Percentiles rank a stretch among this genome's conserved stretches.
phyloP scores from a whole-genome alignment of 1,140 invertebrate genomes.

The Drosophila pallidifrons region DNA sequence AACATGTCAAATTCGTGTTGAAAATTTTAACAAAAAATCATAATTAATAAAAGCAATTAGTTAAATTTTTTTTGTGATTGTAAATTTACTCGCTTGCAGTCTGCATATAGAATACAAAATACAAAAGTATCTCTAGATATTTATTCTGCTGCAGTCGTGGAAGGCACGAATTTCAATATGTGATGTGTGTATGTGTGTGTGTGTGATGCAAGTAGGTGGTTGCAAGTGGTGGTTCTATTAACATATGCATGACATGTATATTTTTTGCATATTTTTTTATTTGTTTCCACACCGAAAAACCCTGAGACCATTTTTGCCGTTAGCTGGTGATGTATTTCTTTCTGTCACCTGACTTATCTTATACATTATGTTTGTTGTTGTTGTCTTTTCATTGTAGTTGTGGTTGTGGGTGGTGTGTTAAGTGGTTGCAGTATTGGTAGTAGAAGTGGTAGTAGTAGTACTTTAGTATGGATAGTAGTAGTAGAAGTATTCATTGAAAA shows the following conservation, averaged over 20 bases:
- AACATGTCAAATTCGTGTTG: conserved; percentile 29
- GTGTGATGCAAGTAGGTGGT: conserved; percentile 43
- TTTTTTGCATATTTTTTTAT: conserved; percentile 12
- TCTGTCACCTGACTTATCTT: conserved; percentile 30
- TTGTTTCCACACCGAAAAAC: conserved; percentile 46
- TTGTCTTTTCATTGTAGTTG: conserved; percentile 30
- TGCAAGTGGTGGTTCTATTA: conserved; percentile 48
- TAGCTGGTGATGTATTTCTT: conserved; percentile 29
- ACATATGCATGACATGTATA: conserved; percentile 33
- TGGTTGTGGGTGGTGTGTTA: conserved; percentile 41
- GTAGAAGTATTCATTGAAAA: conserved; percentile 52
- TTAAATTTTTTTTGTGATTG: background rate
- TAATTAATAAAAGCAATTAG: background rate
- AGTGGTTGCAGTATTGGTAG: conserved; percentile 45
- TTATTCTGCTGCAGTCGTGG: conserved; percentile 30
- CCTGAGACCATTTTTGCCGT: conserved; percentile 45
- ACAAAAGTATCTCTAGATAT: conserved; percentile 10
- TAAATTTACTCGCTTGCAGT: conserved; percentile 11
- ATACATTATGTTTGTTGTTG: conserved; percentile 22
- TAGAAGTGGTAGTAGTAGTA: conserved; percentile 44
- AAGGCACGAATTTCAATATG: conserved; percentile 60
- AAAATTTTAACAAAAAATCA: conserved; percentile 30
- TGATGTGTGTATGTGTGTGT: conserved; percentile 32
- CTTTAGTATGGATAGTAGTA: conserved; percentile 53
- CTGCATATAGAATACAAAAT: background rate